Evolutionary conservation across 1,140 invertebrate species (phyloP).

Genomic region (Hypsibius dujardini): DNA sequence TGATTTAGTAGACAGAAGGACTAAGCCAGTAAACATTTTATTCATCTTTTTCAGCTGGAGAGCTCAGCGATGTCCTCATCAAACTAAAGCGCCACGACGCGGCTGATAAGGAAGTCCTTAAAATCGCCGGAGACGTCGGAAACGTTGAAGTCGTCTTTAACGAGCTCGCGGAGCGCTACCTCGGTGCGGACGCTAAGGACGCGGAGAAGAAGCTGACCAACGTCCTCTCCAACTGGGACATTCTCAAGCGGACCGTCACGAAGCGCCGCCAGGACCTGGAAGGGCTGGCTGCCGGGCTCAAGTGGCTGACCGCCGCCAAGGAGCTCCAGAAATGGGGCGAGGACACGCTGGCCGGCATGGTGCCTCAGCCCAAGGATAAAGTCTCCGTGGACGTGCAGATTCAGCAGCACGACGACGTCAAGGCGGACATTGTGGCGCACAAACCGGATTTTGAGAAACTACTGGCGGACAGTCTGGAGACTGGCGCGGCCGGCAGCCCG

Average conservation of each 20-base stretch:
- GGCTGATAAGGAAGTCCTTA: conserved; percentile 83
- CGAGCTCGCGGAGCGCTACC: conserved; percentile 44
- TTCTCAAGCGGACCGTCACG: conserved; percentile 51
- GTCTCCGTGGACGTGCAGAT: conserved; percentile 20
- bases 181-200: conserved; percentile 72
- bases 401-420: conserved; percentile 47
- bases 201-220: conserved; percentile 64
- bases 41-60: conserved; percentile 44
- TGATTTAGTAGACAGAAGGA: no score
- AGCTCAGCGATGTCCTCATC: conserved; percentile 66
- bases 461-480: conserved; percentile 36
- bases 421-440: conserved; percentile 80
- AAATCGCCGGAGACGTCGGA: conserved; percentile 54
- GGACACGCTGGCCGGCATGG: conserved; percentile 23
- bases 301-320: conserved; percentile 63
- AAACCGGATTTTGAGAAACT: conserved; percentile 65
- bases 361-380: neutral
- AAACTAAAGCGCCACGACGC: conserved; percentile 71
- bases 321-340: conserved; percentile 49
- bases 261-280: neutral
- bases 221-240: conserved; percentile 68
- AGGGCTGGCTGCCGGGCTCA: conserved; percentile 33
- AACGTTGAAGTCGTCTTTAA: conserved; percentile 28
- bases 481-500: conserved; percentile 44
- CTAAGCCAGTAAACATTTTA: no score